phyloP scores from a whole-genome alignment of 2,113 vertebrate species.

The Marcusenius ussheri region DNA sequence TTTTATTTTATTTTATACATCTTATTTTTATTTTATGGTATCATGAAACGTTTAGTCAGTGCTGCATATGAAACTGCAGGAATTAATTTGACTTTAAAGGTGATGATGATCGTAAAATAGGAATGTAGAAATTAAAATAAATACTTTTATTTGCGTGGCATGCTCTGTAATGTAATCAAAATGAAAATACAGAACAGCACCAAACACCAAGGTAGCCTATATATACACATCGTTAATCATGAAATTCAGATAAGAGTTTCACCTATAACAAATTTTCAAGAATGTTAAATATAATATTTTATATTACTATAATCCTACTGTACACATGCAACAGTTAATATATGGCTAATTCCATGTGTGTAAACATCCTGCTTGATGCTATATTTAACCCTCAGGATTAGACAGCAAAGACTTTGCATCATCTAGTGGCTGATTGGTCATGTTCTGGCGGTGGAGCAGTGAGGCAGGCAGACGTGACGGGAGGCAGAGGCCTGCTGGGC shows the following conservation, averaged over 20 bases:
- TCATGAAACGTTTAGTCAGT: constrained; percentile 33
- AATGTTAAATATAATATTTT: background rate
- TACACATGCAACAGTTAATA: background rate
- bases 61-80: constrained; percentile 39
- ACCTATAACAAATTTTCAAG: background rate
- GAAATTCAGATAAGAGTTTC: background rate
- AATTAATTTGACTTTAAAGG: constrained; percentile 34
- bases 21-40: constrained; percentile 24
- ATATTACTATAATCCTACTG: background rate
- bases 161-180: background rate
- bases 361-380: background rate
- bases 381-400: background rate
- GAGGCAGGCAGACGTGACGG: background rate
- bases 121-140: background rate
- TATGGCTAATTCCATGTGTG: background rate
- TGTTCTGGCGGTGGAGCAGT: background rate
- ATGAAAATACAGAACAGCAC: background rate
- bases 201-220: background rate
- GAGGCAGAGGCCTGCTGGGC: background rate
- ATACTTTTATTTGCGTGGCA: background rate
- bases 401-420: background rate
- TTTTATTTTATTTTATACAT: constrained; percentile 33
- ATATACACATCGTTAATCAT: background rate
- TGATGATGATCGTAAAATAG: background rate
- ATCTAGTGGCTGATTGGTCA: background rate